phyloP scores from a whole-genome alignment of 2,797 vertebrate genomes.

The Platyrinchus mystaceus region DNA sequence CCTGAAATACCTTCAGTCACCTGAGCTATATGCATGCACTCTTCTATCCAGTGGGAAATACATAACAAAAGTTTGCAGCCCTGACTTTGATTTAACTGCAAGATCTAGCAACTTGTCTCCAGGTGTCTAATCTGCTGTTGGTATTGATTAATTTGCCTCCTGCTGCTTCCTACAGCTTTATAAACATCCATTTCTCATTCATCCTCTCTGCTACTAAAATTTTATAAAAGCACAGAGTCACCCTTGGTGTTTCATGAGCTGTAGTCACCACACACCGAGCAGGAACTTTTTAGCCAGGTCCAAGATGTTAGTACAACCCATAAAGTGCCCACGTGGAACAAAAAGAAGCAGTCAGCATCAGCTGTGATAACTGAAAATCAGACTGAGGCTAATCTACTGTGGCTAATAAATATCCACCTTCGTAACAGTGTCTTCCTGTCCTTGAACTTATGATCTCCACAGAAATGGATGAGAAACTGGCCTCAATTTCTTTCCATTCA shows the following conservation, averaged over 20 bases:
- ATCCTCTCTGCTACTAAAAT: background rate
- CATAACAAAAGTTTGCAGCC: background rate
- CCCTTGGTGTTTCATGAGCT: background rate
- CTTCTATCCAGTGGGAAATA: background rate
- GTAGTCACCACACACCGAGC: background rate
- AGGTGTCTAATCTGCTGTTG: background rate
- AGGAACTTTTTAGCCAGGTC: background rate
- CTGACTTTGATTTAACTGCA: background rate
- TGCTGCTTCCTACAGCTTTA: background rate
- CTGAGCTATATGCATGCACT: background rate
- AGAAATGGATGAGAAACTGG: background rate
- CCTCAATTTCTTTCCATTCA: background rate
- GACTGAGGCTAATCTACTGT: background rate
- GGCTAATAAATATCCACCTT: background rate
- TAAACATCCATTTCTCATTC: background rate
- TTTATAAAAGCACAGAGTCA: background rate
- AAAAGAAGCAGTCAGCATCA: background rate
- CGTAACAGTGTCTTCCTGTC: accelerated
- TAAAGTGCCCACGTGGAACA: background rate
- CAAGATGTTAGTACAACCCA: background rate
- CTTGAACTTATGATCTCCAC: background rate
- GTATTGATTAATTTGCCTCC: background rate
- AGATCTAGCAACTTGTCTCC: background rate
- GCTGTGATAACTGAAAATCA: background rate
- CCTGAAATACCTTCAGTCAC: background rate